A percentile compares a stretch with the other conserved stretches of the same genome.
These are phyloP conservation scores for Carassius auratus DNA, from an alignment of 2,113 vertebrate species.

Conservation along the genomic window DNA sequence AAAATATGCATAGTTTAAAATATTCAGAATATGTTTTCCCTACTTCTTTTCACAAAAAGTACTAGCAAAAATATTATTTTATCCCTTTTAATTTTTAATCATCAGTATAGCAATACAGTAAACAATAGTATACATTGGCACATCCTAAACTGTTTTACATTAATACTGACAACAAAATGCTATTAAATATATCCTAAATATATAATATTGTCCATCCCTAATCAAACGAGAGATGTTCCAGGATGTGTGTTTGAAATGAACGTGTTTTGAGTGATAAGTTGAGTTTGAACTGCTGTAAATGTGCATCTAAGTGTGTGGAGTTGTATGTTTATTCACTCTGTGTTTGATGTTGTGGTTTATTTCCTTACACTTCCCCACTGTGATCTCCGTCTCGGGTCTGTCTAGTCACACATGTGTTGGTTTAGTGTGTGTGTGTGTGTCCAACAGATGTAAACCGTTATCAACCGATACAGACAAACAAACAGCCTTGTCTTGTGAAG, in stretches of 20 bases:
- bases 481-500: neutral
- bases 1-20: neutral
- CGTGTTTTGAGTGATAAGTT: neutral
- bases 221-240: neutral
- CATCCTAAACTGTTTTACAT: too few relatives aligned
- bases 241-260: neutral
- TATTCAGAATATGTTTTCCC: too few relatives aligned
- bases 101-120: too few relatives aligned
- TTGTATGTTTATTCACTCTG: neutral
- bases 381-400: neutral
- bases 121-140: too few relatives aligned
- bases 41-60: too few relatives aligned
- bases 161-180: too few relatives aligned
- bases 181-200: neutral
- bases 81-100: too few relatives aligned
- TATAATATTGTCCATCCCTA: neutral
- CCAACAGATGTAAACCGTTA: neutral
- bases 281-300: neutral
- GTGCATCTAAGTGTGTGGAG: neutral
- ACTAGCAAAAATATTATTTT: too few relatives aligned
- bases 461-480: neutral
- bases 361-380: neutral
- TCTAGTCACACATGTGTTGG: neutral
- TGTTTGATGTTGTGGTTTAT: neutral
- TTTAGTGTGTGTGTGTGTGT: neutral